These are phyloP conservation scores for Cosmopolites sordidus DNA, from an alignment of 2,888 invertebrate genomes.

Conservation along the genomic window DNA sequence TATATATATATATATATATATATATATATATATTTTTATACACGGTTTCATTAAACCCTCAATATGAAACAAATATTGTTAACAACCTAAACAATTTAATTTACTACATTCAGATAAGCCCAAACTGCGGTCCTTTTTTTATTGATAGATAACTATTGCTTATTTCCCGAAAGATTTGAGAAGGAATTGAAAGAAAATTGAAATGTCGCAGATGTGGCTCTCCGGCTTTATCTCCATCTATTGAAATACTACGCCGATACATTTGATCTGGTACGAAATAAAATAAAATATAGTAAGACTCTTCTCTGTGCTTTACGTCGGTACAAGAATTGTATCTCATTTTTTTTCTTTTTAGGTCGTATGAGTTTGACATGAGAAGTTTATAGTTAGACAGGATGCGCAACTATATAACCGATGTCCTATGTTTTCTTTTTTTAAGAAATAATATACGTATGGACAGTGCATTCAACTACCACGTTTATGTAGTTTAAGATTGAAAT, in stretches of 20 bases:
- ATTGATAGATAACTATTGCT: slow-evolving; percentile 1
- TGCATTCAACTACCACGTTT: too few relatives aligned
- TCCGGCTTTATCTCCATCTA: slow-evolving; percentile 9
- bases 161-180: slow-evolving; percentile 14
- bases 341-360: too few relatives aligned
- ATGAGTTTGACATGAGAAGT: too few relatives aligned
- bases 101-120: slow-evolving; percentile 5
- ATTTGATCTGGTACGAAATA: slow-evolving; percentile 13
- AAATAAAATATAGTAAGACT: slow-evolving; percentile 18
- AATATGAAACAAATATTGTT: not conserved
- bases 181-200: slow-evolving; percentile 17
- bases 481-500: too few relatives aligned
- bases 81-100: not conserved
- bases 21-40: too few relatives aligned
- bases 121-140: slow-evolving; percentile 8
- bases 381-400: too few relatives aligned
- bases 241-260: slow-evolving; percentile 12
- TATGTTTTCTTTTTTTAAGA: too few relatives aligned
- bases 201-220: slow-evolving; percentile 17
- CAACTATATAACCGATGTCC: too few relatives aligned
- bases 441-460: too few relatives aligned
- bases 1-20: too few relatives aligned
- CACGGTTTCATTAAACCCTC: too few relatives aligned
- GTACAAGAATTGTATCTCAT: too few relatives aligned
- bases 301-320: not conserved